These are phyloP conservation scores for Scomber scombrus DNA, from an alignment of 2,113 vertebrate genomes.

Conservation along the genomic window DNA sequence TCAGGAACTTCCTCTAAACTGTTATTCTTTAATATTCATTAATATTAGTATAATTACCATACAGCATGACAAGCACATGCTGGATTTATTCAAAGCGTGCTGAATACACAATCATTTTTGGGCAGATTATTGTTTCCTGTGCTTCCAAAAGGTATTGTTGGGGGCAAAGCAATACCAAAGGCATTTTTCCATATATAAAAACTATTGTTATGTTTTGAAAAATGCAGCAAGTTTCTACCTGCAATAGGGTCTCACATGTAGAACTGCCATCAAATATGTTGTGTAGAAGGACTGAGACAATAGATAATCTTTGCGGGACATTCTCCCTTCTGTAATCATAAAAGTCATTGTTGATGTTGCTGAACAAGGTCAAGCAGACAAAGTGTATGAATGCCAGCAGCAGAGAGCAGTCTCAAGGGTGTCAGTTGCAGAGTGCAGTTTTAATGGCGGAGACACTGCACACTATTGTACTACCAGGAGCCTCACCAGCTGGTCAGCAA, in stretches of 20 bases:
- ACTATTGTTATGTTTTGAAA: conserved; percentile 16
- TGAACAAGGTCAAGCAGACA: conserved; percentile 56
- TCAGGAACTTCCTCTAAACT: conserved; percentile 40
- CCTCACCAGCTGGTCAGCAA: conserved; percentile 11
- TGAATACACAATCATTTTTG: conserved; percentile 48
- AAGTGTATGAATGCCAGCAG: conserved; percentile 49
- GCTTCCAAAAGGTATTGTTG: conserved; percentile 40
- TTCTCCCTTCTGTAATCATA: conserved; percentile 30
- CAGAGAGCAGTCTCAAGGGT: conserved; percentile 30
- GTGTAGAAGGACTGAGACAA: conserved; percentile 13
- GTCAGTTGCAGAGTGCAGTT: conserved; percentile 32
- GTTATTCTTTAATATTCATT: conserved; percentile 54
- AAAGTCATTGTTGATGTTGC: conserved; percentile 50
- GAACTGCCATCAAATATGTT: conserved; percentile 5
- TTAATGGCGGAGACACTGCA: conserved; percentile 30
- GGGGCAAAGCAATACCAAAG: conserved; percentile 25
- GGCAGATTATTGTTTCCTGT: conserved; percentile 31
- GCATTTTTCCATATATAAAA: conserved; percentile 8
- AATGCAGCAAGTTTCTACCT: conserved; percentile 7
- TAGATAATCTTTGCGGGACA: not conserved
- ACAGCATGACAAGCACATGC: conserved; percentile 30
- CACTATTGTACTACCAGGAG: conserved; percentile 11
- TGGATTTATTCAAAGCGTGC: conserved; percentile 48
- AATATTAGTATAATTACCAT: conserved; percentile 44
- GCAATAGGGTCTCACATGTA: not conserved